Evolutionary conservation across 2,888 invertebrate genomes (phyloP).

Genomic region (Eilema griseolum): DNA sequence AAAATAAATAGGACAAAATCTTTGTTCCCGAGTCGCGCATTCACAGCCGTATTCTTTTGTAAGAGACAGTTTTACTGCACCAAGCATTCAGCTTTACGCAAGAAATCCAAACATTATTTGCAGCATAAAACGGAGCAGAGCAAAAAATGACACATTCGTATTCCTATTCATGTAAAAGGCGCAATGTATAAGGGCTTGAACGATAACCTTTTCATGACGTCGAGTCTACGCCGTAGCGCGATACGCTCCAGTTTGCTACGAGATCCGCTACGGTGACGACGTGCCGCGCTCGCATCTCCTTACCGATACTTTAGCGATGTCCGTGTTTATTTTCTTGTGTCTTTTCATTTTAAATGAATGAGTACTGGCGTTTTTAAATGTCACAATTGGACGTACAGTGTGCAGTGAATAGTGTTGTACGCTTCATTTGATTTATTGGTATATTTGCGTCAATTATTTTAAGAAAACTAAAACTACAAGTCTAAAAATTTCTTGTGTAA

Average conservation of each 20-base stretch:
- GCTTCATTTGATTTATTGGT: constrained; percentile 28
- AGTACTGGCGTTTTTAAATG: constrained; percentile 27
- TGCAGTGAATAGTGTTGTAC: constrained; percentile 49
- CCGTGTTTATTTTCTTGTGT: constrained; percentile 37
- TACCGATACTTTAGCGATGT: constrained; percentile 30
- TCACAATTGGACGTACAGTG: constrained; percentile 23
- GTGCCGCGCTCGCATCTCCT: constrained; percentile 44
- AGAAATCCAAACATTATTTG: constrained; percentile 75
- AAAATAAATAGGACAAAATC: constrained; percentile 25
- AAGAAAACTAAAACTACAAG: not conserved
- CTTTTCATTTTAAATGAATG: constrained; percentile 36
- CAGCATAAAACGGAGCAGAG: constrained; percentile 74
- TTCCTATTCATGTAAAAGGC: constrained; percentile 80
- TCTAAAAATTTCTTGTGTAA: not conserved
- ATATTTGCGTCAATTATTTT: constrained; percentile 28
- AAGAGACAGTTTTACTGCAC: constrained; percentile 51
- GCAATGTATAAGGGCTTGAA: constrained; percentile 79
- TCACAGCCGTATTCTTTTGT: constrained; percentile 42
- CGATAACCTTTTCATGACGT: constrained; percentile 79
- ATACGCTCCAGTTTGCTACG: constrained; percentile 77
- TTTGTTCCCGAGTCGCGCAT: constrained; percentile 17
- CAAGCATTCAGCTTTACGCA: constrained; percentile 53
- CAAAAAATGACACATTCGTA: constrained; percentile 79
- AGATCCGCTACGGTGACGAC: constrained; percentile 62
- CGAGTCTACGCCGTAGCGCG: constrained; percentile 63